Evolutionary conservation across 2,888 invertebrate genomes (phyloP), one percentile per base, ranked within the genome.

Genomic region (Nipponacmea schrenckii): DNA sequence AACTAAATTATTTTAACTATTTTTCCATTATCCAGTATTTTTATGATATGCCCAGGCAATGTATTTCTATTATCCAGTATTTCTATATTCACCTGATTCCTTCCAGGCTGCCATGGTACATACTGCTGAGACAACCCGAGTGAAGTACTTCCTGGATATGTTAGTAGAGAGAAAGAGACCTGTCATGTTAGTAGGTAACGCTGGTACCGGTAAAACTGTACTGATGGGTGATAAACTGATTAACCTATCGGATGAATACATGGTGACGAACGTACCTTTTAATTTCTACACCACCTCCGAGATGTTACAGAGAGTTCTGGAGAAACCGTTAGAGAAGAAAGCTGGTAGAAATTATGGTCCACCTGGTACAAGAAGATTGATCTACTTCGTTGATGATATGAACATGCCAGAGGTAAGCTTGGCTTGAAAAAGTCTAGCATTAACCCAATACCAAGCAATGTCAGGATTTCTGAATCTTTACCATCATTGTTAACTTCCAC

Each of bases 311-410:
- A 76, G 85, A 31, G 94, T 97, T 68, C 89, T 98, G 71, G 98
- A 98, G 87, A 96, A 96, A 86, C 96, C 97, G 8, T 89, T 98
- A 73, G 98, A 98, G 89, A 98, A 98, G 90, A 98, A 98, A 89
- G 97, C 97, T 14, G 97, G 96, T 10, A 91, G 96, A 77, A 97
- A 97, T 90, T 98, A 94, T 85, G 98, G 97, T 0, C 98, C 98
- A 17, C 97, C 97, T 0, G 97, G 97, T 17, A 96, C 93, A 84
- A 96, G 97, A 89, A 95, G 94, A 0, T 91, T 98, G 62, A 93
- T 98, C 76, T 98, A 97, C 89, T 98, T 98, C 86, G 94, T 98
- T 74, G 98, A 98, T 86, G 98, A 98, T 85, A 94, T 98, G 94
- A 98, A 98, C 87, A 98, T 98, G 97, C 97, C 98, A 0, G 96